These are phyloP conservation scores for Bubo blakistoni DNA, from an alignment of 2,113 vertebrate species.

Conservation along the genomic window DNA sequence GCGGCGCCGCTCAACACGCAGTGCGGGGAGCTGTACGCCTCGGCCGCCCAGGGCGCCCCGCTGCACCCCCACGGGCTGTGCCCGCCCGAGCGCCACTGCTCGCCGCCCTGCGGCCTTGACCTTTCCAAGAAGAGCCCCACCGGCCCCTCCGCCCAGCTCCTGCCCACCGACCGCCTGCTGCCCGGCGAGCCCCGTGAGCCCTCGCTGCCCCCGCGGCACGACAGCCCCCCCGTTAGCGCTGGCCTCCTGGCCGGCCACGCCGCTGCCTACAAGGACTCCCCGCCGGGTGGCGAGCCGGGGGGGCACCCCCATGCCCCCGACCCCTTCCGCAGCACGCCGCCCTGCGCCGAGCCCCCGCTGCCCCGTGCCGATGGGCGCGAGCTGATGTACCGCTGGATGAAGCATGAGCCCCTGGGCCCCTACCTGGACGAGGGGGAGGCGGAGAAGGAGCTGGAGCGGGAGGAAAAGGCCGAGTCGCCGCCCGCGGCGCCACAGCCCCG, in stretches of 20 bases:
- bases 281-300: slow-evolving; percentile 59
- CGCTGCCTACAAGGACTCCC: slow-evolving; percentile 78
- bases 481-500: slow-evolving; percentile 66
- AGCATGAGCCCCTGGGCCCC: slow-evolving; percentile 86
- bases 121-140: slow-evolving; percentile 96
- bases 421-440: slow-evolving; percentile 86
- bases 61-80: slow-evolving; percentile 79
- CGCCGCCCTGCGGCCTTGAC: slow-evolving; percentile 92
- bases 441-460: slow-evolving; percentile 64
- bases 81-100: slow-evolving; percentile 84
- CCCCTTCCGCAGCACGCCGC: slow-evolving; percentile 65
- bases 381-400: slow-evolving; percentile 92
- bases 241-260: slow-evolving; percentile 69
- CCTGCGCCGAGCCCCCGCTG: slow-evolving; percentile 78
- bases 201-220: slow-evolving; percentile 71
- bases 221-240: slow-evolving; percentile 74
- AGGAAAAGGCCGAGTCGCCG: slow-evolving; percentile 58
- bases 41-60: slow-evolving; percentile 79
- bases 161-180: slow-evolving; percentile 72
- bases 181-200: slow-evolving; percentile 70
- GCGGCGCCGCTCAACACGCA: slow-evolving; percentile 81
- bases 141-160: slow-evolving; percentile 72
- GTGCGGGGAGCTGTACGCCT: slow-evolving; percentile 88
- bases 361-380: slow-evolving; percentile 75
- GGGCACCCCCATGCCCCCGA: slow-evolving; percentile 71